Evolutionary conservation across 2,797 vertebrate genomes (phyloP), one percentile per base, ranked within the genome.

Genomic region (Sebastes diaconus): DNA sequence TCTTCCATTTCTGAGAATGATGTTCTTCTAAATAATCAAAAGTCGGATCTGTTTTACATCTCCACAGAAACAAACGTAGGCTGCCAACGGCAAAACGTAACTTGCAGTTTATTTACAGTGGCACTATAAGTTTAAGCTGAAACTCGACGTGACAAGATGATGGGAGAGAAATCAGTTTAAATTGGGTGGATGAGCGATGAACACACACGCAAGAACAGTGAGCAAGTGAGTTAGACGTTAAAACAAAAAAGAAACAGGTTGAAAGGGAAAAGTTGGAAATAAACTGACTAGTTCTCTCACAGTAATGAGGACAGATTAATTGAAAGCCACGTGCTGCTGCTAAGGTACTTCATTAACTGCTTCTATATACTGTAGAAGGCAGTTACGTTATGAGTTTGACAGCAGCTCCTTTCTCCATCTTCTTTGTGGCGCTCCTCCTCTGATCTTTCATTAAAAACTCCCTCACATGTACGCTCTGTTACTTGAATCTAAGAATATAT

Each of bases 231-330:
- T 42, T 39, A 52, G 39, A 67, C 59, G 70, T 55, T 61, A n/a
- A 83, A 60, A 61, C 4, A 6, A 30, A 79, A 52, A 59, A 58
- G 75, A 77, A 77, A 73, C 12, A 57, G 75, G 77, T 59, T 66
- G 61, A 79, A 86, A 74, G 63, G 81, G 72, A 86, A 87, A 85
- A 74, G 76, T 87, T 73, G 80, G 69, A 77, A 91, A 87, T 87
- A 86, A 88, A 87, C 24, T 68, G 79, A 88, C 79, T 82, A 30
- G 68, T 77, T 80, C 85, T 24, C 75, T 52, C 57, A 54, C 77
- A 72, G 73, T 88, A 91, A 91, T 84, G 81, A 92, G 87, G 79
- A 81, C 82, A 66, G 78, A 91, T 88, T 84, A 78, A 87, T 88
- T 87, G 73, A 86, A 85, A 88, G 80, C 80, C 88, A 84, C 5